Percentiles rank a stretch among this genome's conserved stretches.
Evolutionary conservation across 92 coral and sea anemone species (phyloP).

Genomic region (Epizoanthus stellaris): DNA sequence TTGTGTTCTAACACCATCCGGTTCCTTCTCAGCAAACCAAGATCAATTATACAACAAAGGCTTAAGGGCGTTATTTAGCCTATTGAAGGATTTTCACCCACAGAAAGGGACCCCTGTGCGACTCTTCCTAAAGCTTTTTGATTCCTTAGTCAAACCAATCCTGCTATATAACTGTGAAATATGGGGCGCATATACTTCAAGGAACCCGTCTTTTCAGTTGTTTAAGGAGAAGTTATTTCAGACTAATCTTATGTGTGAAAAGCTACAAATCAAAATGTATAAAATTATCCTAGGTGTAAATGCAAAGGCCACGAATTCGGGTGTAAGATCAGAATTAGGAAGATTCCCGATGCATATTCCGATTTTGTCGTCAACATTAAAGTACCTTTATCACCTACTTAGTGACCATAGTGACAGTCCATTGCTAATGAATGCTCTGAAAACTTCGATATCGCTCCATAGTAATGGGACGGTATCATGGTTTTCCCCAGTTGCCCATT

Average conservation of each 20-base stretch:
- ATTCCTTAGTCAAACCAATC: not conserved
- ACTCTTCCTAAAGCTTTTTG: not conserved
- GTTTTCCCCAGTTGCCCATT: slow-evolving; percentile 7
- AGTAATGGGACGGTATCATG: slow-evolving; percentile 1
- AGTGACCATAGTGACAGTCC: slow-evolving; percentile 16
- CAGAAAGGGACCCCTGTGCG: slow-evolving; percentile 10
- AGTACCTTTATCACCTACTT: slow-evolving; percentile 18
- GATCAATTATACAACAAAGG: slow-evolving; percentile 18
- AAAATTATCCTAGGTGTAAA: slow-evolving; percentile 36
- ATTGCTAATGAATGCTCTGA: slow-evolving; percentile 14
- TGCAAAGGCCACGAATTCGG: slow-evolving; percentile 28
- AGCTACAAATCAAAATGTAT: slow-evolving; percentile 28
- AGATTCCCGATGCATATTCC: slow-evolving; percentile 26
- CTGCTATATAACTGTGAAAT: not conserved
- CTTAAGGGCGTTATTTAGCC: not conserved
- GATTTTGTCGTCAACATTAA: not conserved
- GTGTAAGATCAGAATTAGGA: slow-evolving; percentile 36
- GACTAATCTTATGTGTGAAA: slow-evolving; percentile 16
- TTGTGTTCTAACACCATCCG: slow-evolving; percentile 11
- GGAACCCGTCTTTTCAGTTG: slow-evolving; percentile 12
- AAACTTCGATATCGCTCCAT: slow-evolving; percentile 4
- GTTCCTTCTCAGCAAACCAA: not conserved
- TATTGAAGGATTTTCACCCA: not conserved
- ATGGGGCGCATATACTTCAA: not conserved
- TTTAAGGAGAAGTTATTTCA: slow-evolving; percentile 14